These are phyloP conservation scores for Euthynnus affinis DNA, from an alignment of 2,797 vertebrate genomes.

Conservation along the genomic window DNA sequence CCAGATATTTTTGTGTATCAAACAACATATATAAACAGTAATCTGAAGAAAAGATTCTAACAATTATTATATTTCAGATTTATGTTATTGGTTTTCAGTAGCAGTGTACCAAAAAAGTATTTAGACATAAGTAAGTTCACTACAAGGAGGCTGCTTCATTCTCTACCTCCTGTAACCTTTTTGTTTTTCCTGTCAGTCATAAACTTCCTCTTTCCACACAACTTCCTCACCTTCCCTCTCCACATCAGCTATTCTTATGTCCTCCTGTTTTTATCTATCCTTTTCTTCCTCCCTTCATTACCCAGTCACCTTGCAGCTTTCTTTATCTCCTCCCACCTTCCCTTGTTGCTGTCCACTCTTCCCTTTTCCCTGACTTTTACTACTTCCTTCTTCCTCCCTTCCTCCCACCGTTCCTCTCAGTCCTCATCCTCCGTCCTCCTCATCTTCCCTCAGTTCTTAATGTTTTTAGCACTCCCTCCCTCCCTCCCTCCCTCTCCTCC, in stretches of 20 bases:
- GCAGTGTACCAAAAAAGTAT: not conserved
- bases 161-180: constrained; percentile 13
- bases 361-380: not conserved
- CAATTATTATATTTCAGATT: not conserved
- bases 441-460: constrained; percentile 44
- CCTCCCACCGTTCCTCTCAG: constrained; percentile 36
- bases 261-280: not conserved
- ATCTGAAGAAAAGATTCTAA: not conserved
- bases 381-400: not conserved
- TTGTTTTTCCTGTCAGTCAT: constrained; percentile 26
- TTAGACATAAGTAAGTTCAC: constrained; percentile 6
- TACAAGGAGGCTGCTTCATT: constrained; percentile 12
- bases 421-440: constrained; percentile 24
- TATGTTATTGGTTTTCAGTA: not conserved
- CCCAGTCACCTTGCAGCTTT: constrained; percentile 19
- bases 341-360: constrained; percentile 1
- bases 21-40: not conserved
- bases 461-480: constrained; percentile 63
- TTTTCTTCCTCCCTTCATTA: constrained; percentile 15
- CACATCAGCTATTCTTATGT: constrained; percentile 21
- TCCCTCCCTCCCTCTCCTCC: constrained; percentile 41
- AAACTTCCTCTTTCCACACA: constrained; percentile 9
- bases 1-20: not conserved
- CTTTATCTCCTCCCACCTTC: constrained; percentile 1
- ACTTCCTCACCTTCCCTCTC: constrained; percentile 19